Evolutionary conservation across 2,888 invertebrate species (phyloP).

Genomic region (Aproaerema taeniolella): DNA sequence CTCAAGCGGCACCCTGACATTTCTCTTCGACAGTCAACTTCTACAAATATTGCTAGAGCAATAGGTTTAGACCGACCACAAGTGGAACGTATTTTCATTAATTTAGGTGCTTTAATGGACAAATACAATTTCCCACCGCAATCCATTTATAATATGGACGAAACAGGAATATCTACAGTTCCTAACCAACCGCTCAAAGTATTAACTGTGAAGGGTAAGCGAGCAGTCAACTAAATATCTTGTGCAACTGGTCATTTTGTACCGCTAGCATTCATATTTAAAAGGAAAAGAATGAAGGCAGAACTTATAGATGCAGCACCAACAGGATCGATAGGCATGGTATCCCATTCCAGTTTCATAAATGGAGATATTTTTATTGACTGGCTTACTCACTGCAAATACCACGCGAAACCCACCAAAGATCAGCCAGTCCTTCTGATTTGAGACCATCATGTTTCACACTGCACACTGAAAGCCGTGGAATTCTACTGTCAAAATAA

Average conservation of each 20-base stretch:
- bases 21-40: conserved; percentile 14
- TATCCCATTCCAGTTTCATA: conserved; percentile 20
- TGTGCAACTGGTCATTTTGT: conserved; percentile 26
- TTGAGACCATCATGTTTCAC: conserved; percentile 19
- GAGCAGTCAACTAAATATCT: conserved; percentile 19
- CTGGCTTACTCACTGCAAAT: conserved; percentile 18
- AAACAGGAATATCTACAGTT: conserved; percentile 18
- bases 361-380: conserved; percentile 18
- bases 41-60: conserved; percentile 17
- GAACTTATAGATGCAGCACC: conserved; percentile 33
- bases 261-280: conserved; percentile 37
- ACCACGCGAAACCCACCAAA: conserved; percentile 10
- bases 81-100: conserved; percentile 13
- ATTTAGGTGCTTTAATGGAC: conserved; percentile 10
- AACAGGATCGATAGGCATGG: conserved; percentile 25
- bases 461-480: conserved; percentile 12
- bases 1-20: conserved; percentile 17
- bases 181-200: conserved; percentile 16
- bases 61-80: conserved; percentile 18
- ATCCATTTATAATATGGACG: conserved; percentile 18
- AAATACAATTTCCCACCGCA: conserved; percentile 15
- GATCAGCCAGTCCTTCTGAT: conserved; percentile 18
- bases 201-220: conserved; percentile 18
- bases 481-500: conserved; percentile 14
- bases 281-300: conserved; percentile 30